Conservation (phyloP, 2,113 vertebrate species). For the Pogona vitticeps region DNA sequence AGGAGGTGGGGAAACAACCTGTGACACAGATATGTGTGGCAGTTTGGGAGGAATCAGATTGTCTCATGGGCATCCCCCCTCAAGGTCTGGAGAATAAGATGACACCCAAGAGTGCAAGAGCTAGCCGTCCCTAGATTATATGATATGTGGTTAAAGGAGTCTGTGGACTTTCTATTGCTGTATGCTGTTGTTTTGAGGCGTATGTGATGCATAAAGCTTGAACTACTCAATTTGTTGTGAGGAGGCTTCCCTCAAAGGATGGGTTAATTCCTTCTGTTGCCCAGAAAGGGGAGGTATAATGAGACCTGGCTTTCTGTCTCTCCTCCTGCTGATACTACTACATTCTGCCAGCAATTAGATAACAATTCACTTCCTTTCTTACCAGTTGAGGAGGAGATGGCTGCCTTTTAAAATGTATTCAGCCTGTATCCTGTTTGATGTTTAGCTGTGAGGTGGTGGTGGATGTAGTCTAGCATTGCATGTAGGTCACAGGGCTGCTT, state of each 20-base stretch:
- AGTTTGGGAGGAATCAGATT: background rate
- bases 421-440: too few species aligned
- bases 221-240: background rate
- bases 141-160: constrained; percentile 3
- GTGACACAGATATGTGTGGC: background rate
- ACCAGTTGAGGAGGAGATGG: too few species aligned
- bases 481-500: too few species aligned
- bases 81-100: background rate
- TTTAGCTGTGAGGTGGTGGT: too few species aligned
- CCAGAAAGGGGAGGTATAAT: too few species aligned
- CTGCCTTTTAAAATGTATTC: too few species aligned
- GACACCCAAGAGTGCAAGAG: background rate
- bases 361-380: too few species aligned
- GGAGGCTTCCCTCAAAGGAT: background rate
- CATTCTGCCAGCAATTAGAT: too few species aligned
- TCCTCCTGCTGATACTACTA: too few species aligned
- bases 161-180: background rate
- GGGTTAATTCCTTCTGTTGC: too few species aligned
- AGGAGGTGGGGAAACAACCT: background rate
- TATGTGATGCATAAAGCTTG: constrained; percentile 2
- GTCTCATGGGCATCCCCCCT: background rate
- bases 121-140: background rate
- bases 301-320: too few species aligned
- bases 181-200: constrained; percentile 16
- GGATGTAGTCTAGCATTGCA: too few species aligned